Evolutionary conservation across 2,113 vertebrate species (phyloP), one percentile per base, ranked within the genome.

Genomic region (Donacobius atricapilla): DNA sequence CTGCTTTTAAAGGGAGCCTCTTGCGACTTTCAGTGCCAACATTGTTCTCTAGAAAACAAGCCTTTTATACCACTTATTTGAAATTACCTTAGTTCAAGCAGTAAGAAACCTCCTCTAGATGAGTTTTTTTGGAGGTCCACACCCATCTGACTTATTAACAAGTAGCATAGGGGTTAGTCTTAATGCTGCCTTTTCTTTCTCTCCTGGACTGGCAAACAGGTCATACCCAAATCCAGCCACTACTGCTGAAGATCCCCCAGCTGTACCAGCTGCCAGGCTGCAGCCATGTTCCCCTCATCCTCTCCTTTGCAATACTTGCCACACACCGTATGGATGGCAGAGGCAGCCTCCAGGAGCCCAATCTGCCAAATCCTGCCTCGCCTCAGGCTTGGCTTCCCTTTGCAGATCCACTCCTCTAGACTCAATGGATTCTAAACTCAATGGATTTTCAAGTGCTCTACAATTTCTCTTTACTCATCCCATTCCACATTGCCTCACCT

Each of bases 251-350:
- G 37, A 8, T 9, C 66, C 48, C 53, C 64, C 30, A 39, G 33
- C 11, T 25, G 48, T 18, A 5, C 30, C 50, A 45, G 39, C 48
- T 44, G 18, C 37, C 18, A n/a, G 64, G 39, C 48, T 58, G 58
- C 24, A 48, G 51, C 42, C 58, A 6, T 3, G 15, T 4, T 61
- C 21, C 37, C 35, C 24, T 42, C 56, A 22, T 4, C 19, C 39
- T 3, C 35, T 51, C 33, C 60, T 28, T 17, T 16, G 20, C 0
- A 0, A 37, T 8, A 21, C 50, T 22, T 35, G 10, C 30, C 30
- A 31, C 5, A 2, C 2, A 6, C 30, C 17, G 2, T 1, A 1
- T 0, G 0, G 0, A 35, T 6, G 48, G 48, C 33, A 42, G 51
- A 22, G 7, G 50, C 28, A 22, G 11, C 23, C 81, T 37, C 35